Base-by-base conservation (phyloP, 2,113 vertebrate species). In the Colaptes auratus region DNA sequence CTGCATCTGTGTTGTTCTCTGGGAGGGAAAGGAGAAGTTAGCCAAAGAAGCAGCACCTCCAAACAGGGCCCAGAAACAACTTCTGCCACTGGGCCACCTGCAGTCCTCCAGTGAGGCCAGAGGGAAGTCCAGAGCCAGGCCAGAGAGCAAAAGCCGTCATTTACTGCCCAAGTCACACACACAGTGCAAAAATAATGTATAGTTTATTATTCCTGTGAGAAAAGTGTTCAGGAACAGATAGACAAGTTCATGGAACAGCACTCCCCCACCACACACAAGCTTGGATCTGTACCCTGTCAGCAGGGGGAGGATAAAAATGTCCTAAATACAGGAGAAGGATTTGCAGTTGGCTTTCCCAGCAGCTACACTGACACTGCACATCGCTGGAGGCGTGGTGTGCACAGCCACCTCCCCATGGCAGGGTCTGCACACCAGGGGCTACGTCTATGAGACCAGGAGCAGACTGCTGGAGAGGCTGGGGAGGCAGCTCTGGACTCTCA, bases 171-270 rank as follows among this genome's bases (percentile, higher is more conserved):
- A 78, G 55, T 92, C 91, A 84, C 77, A 83, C 86, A 86, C 82
- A 94, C 77, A 59, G 77, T 94, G 95, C 76, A 94, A 96, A 97
- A 97, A 96, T 95, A 96, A 96, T 81, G 73, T 81, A 81, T 66
- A 90, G 73, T 95, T 95, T 96, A 97, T 95, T 96, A 75, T 77
- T 88, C 73, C 61, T 59, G 50, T 90, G 88, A 93, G 94, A 95
- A 97, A 88, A 94, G 27, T 86, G 61, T 90, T 88, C 82, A 46
- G 89, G 85, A 96, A 95, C 88, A 94, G 65, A 90, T 84, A 88
- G 93, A 94, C 63, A 90, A 92, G 52, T 86, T 69, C 44, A 75
- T 88, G 31, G 82, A 79, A 94, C n/a, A 93, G 92, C 80, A 90
- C 84, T 93, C 76, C 61, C 50, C 39, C 27, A 48, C 16, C 71